Base-by-base conservation (phyloP, 2,888 invertebrate species). In the Pandemis cinnamomeana region DNA sequence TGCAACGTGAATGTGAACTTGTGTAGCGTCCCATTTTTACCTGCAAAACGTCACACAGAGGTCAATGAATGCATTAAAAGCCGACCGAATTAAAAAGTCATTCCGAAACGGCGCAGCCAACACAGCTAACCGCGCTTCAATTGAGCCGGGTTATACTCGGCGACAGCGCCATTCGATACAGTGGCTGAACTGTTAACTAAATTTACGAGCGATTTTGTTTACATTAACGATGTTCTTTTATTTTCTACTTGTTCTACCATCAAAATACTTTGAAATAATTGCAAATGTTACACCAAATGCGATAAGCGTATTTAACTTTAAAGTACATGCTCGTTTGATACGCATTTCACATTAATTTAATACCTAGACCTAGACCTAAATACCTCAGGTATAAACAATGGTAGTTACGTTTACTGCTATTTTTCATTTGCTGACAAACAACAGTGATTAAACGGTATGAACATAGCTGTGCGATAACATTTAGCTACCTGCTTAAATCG, bases 21-120 rank as follows among this genome's bases (percentile, higher is more conserved):
- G 67, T 67, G 70, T 71, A 4, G 27, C 27, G 27, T 36, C 27
- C 69, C 72, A 44, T 67, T 69, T 67, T 69, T 76, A 76, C 61
- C 71, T 77, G 70, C 69, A 51, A 72, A 77, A 77, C 78, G 76
- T 80, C 78, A 78, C 61, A 74, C 67, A 79, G 82, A 85, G 89
- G 88, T 89, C 89, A 90, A 89, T 77, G 91, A 82, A 82, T 86
- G 82, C 84, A 76, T 75, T 67, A 72, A 67, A 46, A 79, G 87
- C 70, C 85, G 71, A 72, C 77, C 20, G 77, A 83, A 79, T 81
- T 76, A 7, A 79, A 77, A 79, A 82, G 71, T 71, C 41, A 15
- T 20, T 41, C 67, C 63, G 7, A 70, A 69, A 70, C 68, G 36
- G 46, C 61, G 61, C 48, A 48, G 15, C n/a, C 11, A 51, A 44